A percentile compares a stretch with the other conserved stretches of the same genome.
Evolutionary conservation across 2,888 invertebrate genomes (phyloP).

Genomic region (Habroteleia sp.): DNA sequence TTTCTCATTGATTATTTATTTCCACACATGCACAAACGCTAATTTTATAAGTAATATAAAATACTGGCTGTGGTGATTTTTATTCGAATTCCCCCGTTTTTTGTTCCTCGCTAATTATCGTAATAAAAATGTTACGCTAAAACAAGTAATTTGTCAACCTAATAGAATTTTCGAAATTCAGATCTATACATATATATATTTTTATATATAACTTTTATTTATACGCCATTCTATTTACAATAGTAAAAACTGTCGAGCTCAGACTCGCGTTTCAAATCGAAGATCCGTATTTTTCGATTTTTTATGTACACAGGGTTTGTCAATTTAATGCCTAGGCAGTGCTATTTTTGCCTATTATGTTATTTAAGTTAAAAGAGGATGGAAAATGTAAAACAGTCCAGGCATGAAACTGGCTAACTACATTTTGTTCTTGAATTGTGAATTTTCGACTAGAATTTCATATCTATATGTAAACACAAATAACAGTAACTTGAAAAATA

Average conservation of each 20-base stretch:
- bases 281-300: conserved; percentile 5
- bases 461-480: no score
- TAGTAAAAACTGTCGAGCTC: not conserved
- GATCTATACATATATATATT: conserved; percentile 58
- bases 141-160: conserved; percentile 31
- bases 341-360: no score
- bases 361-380: no score
- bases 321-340: no score
- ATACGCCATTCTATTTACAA: conserved; percentile 44
- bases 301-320: no score
- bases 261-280: conserved; percentile 16
- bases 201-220: conserved; percentile 42
- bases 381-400: no score
- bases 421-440: no score
- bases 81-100: conserved; percentile 7
- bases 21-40: no score
- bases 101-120: conserved; percentile 1
- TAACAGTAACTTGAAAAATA: no score
- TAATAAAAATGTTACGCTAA: conserved; percentile 31
- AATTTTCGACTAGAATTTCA: no score
- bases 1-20: not conserved
- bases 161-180: conserved; percentile 43
- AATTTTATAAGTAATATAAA: not conserved
- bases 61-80: not conserved
- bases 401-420: no score